These are phyloP conservation scores for Agelas oroides DNA, from an alignment of 37 sponge, comb jelly and placozoan genomes.

Conservation along the genomic window DNA sequence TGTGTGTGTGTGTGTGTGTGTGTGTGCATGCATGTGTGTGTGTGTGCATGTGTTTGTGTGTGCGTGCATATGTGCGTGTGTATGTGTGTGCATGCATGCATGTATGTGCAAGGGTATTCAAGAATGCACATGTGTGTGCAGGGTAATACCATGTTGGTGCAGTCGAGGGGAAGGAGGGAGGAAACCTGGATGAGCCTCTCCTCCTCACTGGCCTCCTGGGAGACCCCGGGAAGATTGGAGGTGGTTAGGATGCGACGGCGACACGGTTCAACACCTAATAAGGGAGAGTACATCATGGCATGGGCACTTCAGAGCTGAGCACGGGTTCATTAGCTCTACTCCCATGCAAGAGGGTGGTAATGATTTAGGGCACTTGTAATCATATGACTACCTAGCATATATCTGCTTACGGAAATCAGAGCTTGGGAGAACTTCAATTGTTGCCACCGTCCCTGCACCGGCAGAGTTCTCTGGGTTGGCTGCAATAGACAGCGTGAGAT, in stretches of 20 bases:
- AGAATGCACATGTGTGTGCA: neutral
- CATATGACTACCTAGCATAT: too few relatives aligned
- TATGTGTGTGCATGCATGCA: neutral
- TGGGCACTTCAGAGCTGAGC: neutral
- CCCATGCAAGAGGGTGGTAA: too few relatives aligned
- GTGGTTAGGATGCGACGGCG: conserved; percentile 64
- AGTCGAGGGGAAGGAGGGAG: conserved; percentile 69
- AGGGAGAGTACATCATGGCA: neutral
- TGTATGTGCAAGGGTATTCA: neutral
- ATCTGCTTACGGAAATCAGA: conserved; percentile 83
- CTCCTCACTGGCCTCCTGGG: conserved; percentile 47
- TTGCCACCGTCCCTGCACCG: neutral
- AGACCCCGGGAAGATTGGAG: conserved; percentile 70
- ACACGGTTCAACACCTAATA: conserved; percentile 50
- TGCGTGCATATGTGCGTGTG: too few relatives aligned
- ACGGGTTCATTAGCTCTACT: too few relatives aligned
- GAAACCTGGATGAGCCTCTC: conserved; percentile 71
- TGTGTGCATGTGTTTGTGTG: too few relatives aligned
- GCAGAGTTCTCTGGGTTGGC: neutral
- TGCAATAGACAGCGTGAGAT: neutral
- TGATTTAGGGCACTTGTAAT: too few relatives aligned
- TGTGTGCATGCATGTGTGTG: neutral
- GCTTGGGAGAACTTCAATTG: conserved; percentile 79
- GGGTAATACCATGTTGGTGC: conserved; percentile 49
- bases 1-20: neutral